Evolutionary conservation across 2,888 invertebrate genomes (phyloP), one percentile per base, ranked within the genome.

Genomic region (Fragum sueziense): DNA sequence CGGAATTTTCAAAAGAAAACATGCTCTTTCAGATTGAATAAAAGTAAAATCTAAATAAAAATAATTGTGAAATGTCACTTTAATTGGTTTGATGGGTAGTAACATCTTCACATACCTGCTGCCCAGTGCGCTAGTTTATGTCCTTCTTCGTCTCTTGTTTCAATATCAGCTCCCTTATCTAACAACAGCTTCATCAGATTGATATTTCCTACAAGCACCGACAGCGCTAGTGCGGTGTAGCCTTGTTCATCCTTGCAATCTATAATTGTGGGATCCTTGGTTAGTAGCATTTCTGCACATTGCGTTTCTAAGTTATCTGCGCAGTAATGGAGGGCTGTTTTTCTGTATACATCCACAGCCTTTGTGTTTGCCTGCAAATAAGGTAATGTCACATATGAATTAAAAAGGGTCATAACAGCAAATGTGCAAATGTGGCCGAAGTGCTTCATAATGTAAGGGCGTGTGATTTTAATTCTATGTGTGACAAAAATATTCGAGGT

Each of bases 81-180:
- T 7, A 59, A 4, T 29, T 37, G 59, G 61, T 72, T 37, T 37
- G 37, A 9, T 37, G 37, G 14, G 7, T 37, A 37, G 37, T 37
- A 14, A 37, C 14, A 37, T 9, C 7, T 14, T 37, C 37, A 37
- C 37, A 57, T 70, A 98, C 98, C 99, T 85, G 98, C 98, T 25
- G 99, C 98, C 99, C 99, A 99, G 93, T 99, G 99, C 14, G 99
- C 96, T 62, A 97, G 97, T 1, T 98, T 97, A 93, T 99, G 99
- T 79, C 97, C 96, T 92, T 99, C 99, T 90, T 97, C 96, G 93
- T 99, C 99, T 86, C 97, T 95, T 62, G 97, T 96, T 93, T 97
- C 96, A 85, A 98, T 96, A 91, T 98, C 96, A 11, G 98, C 98
- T 54, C 97, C 97, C 87, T 96, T 96, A 57, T 97, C 96, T 71